Evolutionary conservation across 2,888 invertebrate genomes (phyloP).

Genomic region (Euzetes globulus): DNA sequence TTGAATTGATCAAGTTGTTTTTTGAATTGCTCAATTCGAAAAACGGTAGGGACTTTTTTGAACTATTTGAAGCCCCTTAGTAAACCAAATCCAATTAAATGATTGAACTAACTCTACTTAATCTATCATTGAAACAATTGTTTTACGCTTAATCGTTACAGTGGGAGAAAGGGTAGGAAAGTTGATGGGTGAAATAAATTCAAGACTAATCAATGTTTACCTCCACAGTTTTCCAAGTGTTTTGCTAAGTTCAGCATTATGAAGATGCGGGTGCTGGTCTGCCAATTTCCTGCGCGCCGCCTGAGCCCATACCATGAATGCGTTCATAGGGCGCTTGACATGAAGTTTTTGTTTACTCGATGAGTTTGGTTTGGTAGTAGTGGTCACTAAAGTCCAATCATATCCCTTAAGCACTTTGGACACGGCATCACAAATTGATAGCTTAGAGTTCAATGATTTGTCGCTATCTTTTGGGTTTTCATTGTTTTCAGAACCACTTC

Average conservation of each 20-base stretch:
- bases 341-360: constrained; percentile 51
- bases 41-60: no score
- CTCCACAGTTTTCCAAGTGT: constrained; percentile 90
- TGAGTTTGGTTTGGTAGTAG: constrained; percentile 61
- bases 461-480: neutral
- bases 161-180: neutral
- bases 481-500: constrained; percentile 10
- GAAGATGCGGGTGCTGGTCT: constrained; percentile 84
- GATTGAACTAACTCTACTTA: no score
- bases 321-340: constrained; percentile 95
- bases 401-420: constrained; percentile 82
- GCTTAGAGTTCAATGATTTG: constrained; percentile 19
- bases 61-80: no score
- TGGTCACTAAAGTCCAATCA: constrained; percentile 82
- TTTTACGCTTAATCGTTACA: no score
- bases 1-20: no score
- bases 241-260: constrained; percentile 93
- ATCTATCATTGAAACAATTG: no score
- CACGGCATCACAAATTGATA: constrained; percentile 73
- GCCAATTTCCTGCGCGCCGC: constrained; percentile 83
- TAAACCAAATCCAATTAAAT: no score
- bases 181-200: no score
- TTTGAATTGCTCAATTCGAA: no score
- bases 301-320: constrained; percentile 98
- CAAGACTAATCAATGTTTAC: no score